phyloP scores from a whole-genome alignment of 2,797 vertebrate genomes.

The Halcyon badia region DNA sequence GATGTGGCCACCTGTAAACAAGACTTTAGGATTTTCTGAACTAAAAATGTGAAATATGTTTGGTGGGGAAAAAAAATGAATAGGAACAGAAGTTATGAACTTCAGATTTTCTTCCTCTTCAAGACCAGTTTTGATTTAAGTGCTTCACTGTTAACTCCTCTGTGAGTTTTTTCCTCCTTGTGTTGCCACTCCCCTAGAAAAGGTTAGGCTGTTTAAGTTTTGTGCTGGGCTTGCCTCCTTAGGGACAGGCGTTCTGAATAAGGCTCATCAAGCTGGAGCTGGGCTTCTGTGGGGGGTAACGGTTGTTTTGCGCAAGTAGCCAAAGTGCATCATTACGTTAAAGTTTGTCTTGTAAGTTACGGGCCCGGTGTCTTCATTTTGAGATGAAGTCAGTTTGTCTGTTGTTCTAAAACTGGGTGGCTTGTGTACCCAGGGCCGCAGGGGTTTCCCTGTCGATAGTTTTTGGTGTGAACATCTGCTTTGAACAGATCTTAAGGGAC shows the following conservation, averaged over 20 bases:
- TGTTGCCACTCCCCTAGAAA: neutral
- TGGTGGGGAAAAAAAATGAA: neutral
- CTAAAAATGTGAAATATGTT: neutral
- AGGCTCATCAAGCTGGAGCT: neutral
- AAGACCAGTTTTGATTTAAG: neutral
- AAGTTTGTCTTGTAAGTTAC: neutral
- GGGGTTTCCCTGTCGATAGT: neutral
- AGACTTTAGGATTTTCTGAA: neutral
- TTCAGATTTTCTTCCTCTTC: neutral
- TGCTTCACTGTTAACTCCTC: neutral
- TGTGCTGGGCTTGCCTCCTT: neutral
- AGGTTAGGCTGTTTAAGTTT: neutral
- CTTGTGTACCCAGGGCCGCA: neutral
- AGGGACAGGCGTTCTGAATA: neutral
- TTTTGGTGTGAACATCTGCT: neutral
- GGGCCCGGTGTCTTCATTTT: neutral
- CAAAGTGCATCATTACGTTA: neutral
- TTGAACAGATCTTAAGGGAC: neutral
- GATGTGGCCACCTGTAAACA: neutral
- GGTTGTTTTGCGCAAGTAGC: neutral
- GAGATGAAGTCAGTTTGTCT: neutral
- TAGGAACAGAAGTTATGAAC: neutral
- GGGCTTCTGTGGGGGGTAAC: neutral
- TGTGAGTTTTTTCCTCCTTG: accelerated
- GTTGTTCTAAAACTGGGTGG: neutral